A percentile compares a stretch with the other conserved stretches of the same genome.
Evolutionary conservation across 2,113 vertebrate species (phyloP).

Genomic region (Zosterops lateralis): DNA sequence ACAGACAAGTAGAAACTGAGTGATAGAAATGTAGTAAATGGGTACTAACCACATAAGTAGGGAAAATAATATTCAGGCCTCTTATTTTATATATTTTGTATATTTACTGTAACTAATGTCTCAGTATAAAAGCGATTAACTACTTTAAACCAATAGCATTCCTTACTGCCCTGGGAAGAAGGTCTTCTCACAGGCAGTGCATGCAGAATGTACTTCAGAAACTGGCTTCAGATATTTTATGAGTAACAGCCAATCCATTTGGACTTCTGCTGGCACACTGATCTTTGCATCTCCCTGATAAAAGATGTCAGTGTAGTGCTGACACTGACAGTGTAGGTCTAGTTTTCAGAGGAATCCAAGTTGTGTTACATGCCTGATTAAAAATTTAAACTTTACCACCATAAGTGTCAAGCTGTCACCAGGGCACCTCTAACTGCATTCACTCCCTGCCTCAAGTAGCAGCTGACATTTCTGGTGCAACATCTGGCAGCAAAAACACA

Average conservation of each 20-base stretch:
- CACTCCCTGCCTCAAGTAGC: background rate
- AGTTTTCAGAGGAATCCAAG: background rate
- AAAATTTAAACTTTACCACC: background rate
- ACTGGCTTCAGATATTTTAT: background rate
- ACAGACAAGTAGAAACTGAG: background rate
- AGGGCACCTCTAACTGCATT: background rate
- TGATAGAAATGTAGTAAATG: background rate
- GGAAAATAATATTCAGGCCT: background rate
- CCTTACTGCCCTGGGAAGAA: background rate
- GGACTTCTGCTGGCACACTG: rapidly evolving
- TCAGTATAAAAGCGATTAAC: background rate
- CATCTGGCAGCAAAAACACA: background rate
- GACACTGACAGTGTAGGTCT: background rate
- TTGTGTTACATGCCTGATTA: background rate
- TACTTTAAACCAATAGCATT: background rate
- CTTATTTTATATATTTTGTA: background rate
- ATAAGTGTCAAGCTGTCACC: background rate
- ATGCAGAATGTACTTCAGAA: background rate
- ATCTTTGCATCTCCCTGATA: background rate
- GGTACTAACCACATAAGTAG: background rate
- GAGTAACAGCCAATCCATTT: background rate
- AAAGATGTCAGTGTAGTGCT: background rate
- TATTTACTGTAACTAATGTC: background rate
- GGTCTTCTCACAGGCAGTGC: background rate
- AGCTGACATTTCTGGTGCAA: slow-evolving; percentile 33